Evolutionary conservation across 2,888 invertebrate species (phyloP), one percentile per base, ranked within the genome.

Genomic region (Apocheima hispidaria): DNA sequence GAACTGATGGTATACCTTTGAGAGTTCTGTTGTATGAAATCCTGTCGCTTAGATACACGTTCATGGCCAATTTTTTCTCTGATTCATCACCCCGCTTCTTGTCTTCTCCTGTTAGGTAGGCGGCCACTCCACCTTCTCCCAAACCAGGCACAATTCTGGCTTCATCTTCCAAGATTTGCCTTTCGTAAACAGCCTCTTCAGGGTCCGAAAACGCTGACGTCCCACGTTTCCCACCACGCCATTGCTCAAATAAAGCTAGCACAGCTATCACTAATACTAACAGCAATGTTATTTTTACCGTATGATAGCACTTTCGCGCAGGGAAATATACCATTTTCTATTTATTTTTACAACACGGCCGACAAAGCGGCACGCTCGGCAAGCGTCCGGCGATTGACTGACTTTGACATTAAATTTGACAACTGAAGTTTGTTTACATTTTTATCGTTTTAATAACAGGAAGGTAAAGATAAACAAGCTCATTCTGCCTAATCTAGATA

Each of bases 11-110:
- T 65, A 73, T 79, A 90, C 93, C 97, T 79, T 94, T 94, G 33
- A 98, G 86, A 68, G 95, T 96, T 71, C 99, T 93, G 84, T 97
- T 97, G 75, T 98, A 95, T 0, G 98, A 95, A 78, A 99, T 96
- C 80, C 96, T 95, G 81, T 98, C 97, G 82, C 98, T 98, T 6
- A 98, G 93, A 71, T 97, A 94, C 60, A 97, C 95, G 83, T 99
- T 99, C 68, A 99, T 95, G 1, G 98, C 98, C 70, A 97, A 96
- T 79, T 95, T 96, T 75, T 96, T 95, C 82, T 97, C 95, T 0
- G 96, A 94, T 69, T 94, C 93, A 62, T 97, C 96, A 1, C 96
- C 96, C 79, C 70, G 86, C 38, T 87, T 84, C 75, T 95, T 94
- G 50, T 97, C 96, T 26, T 93, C 90, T 0, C 95, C 96, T 10